Evolutionary conservation across 2,797 vertebrate species (phyloP).

Genomic region (Eulemur mongoz): DNA sequence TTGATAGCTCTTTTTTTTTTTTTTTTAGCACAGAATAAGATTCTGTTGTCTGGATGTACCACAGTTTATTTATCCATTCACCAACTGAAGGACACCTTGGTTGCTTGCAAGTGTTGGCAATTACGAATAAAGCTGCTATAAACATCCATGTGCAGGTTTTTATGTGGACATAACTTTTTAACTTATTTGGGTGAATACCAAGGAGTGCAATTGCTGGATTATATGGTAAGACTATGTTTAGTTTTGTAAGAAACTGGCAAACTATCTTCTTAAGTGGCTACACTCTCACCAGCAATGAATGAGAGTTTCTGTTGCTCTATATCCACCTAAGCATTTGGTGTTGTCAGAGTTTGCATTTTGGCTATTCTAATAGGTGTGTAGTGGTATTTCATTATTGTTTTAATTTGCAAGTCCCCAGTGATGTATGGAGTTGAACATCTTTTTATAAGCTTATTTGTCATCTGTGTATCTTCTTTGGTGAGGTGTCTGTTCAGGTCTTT

Average conservation of each 20-base stretch:
- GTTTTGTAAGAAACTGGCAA: neutral
- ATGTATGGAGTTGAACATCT: neutral
- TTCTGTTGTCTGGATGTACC: neutral
- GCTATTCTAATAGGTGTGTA: neutral
- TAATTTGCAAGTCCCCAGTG: neutral
- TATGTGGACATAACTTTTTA: neutral
- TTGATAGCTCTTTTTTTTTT: neutral
- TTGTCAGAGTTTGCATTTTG: neutral
- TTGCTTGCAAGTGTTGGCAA: neutral
- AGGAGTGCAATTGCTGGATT: neutral
- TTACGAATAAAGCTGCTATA: neutral
- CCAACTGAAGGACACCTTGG: neutral
- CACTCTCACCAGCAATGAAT: neutral
- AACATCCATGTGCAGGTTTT: neutral
- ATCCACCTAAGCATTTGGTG: neutral
- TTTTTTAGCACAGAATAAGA: neutral
- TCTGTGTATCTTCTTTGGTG: neutral
- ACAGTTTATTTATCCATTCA: neutral
- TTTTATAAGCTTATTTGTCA: neutral
- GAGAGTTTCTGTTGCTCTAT: neutral
- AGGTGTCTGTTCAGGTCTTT: neutral
- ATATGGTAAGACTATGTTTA: neutral
- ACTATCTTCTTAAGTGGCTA: neutral
- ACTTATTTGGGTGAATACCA: neutral
- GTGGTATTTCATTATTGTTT: neutral